These are phyloP conservation scores for Tachycineta bicolor DNA, from an alignment of 2,113 vertebrate species.

Conservation along the genomic window DNA sequence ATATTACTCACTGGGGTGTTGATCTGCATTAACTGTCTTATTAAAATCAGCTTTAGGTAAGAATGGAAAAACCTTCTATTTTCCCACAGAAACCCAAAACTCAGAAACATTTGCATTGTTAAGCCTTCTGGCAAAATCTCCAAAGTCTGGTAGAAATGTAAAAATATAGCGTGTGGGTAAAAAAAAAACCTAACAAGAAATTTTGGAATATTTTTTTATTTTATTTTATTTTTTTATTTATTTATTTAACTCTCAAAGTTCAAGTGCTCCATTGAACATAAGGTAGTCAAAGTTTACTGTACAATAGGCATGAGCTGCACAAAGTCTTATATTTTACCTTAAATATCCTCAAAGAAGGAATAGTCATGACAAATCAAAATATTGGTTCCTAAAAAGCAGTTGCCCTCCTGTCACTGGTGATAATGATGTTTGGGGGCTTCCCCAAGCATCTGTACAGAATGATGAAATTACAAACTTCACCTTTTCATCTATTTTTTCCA, in stretches of 20 bases:
- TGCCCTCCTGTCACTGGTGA: neutral
- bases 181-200: neutral
- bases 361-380: neutral
- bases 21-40: neutral
- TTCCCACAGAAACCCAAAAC: neutral
- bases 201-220: neutral
- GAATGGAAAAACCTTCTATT: neutral
- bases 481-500: neutral
- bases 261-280: neutral
- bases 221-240: neutral
- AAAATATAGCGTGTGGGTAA: neutral
- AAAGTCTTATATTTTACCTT: neutral
- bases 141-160: neutral
- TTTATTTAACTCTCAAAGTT: neutral
- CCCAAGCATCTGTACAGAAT: neutral
- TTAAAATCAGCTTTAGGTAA: neutral
- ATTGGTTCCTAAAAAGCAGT: fast-evolving
- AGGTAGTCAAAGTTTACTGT: neutral
- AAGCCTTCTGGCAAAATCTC: neutral
- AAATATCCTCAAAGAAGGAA: neutral
- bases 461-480: neutral
- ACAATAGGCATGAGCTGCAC: neutral
- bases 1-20: neutral
- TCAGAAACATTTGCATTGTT: neutral
- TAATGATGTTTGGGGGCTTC: neutral